Evolutionary conservation across 2,113 vertebrate species (phyloP), one percentile per base, ranked within the genome.

Genomic region (Herpailurus yagouaroundi): DNA sequence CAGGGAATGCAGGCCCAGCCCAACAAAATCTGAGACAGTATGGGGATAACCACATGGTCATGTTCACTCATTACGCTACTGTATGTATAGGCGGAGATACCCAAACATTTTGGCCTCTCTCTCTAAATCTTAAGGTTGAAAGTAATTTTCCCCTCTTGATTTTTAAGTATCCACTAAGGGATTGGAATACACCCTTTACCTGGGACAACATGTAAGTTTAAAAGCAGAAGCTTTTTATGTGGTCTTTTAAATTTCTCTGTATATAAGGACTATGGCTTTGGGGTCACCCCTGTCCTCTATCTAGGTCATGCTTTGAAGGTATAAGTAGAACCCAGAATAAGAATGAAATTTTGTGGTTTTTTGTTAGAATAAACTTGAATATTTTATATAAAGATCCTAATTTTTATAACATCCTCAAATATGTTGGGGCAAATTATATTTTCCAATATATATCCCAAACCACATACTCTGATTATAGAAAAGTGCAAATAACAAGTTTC

Each of bases 371-470:
- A 84, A 74, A 27, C 12, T 76, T 60, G 31, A 82, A 63, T 74
- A 74, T 86, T 91, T 95, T 91, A 69, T 89, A 93, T 33, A 95
- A 80, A 66, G 5, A 4, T 92, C 48, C n/a, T 89, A 80, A 71
- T 76, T 92, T 97, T 71, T 68, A 60, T 71, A 74, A 94, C 41
- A 55, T 45, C 63, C 88, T 87, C 81, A 64, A 91, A 81, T n/a
- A 81, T 21, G 4, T 71, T 91, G 52, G 69, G 25, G 45, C 1
- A 73, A 81, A 64, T 80, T 77, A 23, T 41, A 82, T 95, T 85
- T 94, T 82, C 71, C 77, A 68, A 45, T 69, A 12, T 63, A 52
- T 81, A 83, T 38, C 33, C 25, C 79, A 76, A 60, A 36, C 9
- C 29, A 52, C 33, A 83, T 38, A 36, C 31, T 87, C 79, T 79